phyloP scores from a whole-genome alignment of 2,888 invertebrate species.

The Pecten maximus region DNA sequence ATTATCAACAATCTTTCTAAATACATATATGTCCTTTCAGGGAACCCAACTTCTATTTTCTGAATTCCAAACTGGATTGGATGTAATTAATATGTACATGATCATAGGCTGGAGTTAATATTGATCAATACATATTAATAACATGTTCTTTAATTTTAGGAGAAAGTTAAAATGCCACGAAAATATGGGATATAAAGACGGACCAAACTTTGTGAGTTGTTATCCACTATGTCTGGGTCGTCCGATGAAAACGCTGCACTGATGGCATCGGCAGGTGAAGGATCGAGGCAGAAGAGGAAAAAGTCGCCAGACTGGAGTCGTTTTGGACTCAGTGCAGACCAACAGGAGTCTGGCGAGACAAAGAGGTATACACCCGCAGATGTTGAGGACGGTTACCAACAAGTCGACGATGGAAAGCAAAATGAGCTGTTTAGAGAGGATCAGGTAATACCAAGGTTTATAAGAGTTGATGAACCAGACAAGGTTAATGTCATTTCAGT shows the following conservation, averaged over 20 bases:
- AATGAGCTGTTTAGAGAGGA: conserved; percentile 96
- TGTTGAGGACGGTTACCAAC: conserved; percentile 66
- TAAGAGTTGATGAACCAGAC: neutral
- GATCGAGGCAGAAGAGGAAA: conserved; percentile 41
- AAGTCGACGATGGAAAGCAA: conserved; percentile 84
- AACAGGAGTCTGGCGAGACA: conserved; percentile 65
- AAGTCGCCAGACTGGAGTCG: conserved; percentile 73
- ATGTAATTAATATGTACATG: too few relatives aligned
- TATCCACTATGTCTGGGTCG: conserved; percentile 38
- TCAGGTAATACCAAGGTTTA: conserved; percentile 88
- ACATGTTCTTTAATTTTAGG: neutral
- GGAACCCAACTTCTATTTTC: too few relatives aligned
- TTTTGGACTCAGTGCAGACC: conserved; percentile 77
- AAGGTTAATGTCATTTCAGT: neutral
- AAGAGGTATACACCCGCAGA: conserved; percentile 54
- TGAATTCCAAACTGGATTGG: too few relatives aligned
- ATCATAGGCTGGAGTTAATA: too few relatives aligned
- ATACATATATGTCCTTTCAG: too few relatives aligned
- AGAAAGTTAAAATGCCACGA: neutral
- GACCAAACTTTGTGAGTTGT: neutral
- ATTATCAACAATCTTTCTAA: too few relatives aligned
- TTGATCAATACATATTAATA: too few relatives aligned
- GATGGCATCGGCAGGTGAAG: conserved; percentile 53
- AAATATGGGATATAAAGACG: neutral
- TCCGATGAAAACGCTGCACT: conserved; percentile 58